phyloP scores from a whole-genome alignment of 2,113 vertebrate species.

The Opisthocomus hoazin region DNA sequence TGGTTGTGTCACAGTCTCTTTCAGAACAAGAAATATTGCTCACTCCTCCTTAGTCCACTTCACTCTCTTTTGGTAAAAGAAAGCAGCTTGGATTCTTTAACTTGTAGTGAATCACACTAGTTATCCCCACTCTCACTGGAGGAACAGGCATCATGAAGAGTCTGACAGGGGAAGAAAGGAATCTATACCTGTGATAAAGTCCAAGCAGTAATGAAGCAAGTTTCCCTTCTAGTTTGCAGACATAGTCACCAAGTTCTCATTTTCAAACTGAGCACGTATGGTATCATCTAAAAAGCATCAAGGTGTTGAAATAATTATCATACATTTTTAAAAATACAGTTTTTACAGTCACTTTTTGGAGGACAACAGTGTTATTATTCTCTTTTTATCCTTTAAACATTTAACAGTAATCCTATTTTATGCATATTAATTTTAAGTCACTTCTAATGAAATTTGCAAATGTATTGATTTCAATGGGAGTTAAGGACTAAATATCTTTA shows the following conservation, averaged over 20 bases:
- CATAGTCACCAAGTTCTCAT: neutral
- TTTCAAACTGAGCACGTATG: neutral
- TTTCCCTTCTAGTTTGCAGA: neutral
- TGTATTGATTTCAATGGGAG: slow-evolving; percentile 28
- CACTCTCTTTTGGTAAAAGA: neutral
- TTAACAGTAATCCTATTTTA: slow-evolving; percentile 13
- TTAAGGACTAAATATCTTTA: slow-evolving; percentile 9
- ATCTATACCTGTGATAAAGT: neutral
- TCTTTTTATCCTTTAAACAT: neutral
- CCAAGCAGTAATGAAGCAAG: neutral
- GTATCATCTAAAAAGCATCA: neutral
- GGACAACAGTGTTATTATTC: neutral
- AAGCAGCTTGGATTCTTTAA: neutral
- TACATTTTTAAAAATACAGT: neutral
- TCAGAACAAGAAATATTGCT: neutral
- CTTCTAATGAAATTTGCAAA: neutral
- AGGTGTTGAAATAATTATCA: neutral
- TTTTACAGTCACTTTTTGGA: neutral
- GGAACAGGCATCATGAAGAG: neutral
- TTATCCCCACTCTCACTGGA: neutral
- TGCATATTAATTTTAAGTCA: neutral
- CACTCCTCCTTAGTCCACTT: neutral
- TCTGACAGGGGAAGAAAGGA: neutral
- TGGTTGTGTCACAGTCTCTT: neutral
- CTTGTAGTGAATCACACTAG: neutral